phyloP scores from a whole-genome alignment of 2,113 vertebrate species.

The Perccottus glenii region DNA sequence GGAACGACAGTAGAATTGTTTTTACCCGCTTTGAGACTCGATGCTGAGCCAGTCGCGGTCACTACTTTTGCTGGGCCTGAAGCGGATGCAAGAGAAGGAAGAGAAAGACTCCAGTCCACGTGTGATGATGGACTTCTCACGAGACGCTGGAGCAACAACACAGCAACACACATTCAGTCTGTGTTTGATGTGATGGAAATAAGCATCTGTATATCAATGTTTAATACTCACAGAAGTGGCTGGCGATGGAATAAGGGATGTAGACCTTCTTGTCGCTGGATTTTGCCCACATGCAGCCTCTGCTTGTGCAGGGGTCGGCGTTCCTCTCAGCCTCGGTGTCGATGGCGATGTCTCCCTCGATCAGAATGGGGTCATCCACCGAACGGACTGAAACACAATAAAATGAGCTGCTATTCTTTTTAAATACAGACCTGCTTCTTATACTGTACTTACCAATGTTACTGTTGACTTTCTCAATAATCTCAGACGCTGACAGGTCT shows the following conservation, averaged over 20 bases:
- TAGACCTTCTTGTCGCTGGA: slow-evolving; percentile 59
- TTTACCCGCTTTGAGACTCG: slow-evolving; percentile 37
- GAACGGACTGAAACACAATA: slow-evolving; percentile 39
- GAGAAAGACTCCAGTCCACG: slow-evolving; percentile 60
- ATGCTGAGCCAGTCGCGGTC: slow-evolving; percentile 71
- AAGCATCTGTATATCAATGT: not conserved
- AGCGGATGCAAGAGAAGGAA: slow-evolving; percentile 69
- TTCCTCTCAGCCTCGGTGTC: slow-evolving; percentile 46
- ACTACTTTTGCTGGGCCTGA: not conserved
- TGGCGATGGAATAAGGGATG: slow-evolving; percentile 62
- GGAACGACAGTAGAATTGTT: too few relatives aligned
- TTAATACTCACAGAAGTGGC: slow-evolving; percentile 56
- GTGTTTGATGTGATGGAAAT: too few relatives aligned
- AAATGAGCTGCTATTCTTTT: slow-evolving; percentile 27
- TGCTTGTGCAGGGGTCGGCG: slow-evolving; percentile 65
- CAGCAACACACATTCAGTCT: too few relatives aligned
- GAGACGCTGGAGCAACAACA: slow-evolving; percentile 14
- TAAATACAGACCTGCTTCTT: too few relatives aligned
- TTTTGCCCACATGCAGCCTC: slow-evolving; percentile 59
- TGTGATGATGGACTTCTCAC: slow-evolving; percentile 33
- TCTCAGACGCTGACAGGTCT: not conserved
- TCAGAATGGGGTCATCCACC: not conserved
- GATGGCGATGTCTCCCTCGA: slow-evolving; percentile 54
- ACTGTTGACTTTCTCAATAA: not conserved
- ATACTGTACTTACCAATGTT: not conserved